A percentile compares a stretch with the other conserved stretches of the same genome.
phyloP scores from a whole-genome alignment of 2,797 vertebrate species.

The Balearica regulorum region DNA sequence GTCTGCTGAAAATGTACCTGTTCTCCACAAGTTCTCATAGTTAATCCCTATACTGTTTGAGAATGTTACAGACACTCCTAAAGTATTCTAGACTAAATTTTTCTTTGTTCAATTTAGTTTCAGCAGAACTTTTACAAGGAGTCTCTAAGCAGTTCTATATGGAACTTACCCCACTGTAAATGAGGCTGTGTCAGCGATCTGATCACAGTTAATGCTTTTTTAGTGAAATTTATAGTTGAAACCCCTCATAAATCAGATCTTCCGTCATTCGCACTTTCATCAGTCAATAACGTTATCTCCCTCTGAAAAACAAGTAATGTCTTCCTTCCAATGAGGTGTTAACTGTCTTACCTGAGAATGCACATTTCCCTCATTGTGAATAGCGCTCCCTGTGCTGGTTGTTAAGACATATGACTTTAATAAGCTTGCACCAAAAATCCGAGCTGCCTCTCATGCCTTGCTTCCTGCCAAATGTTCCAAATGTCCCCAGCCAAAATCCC shows the following conservation, averaged over 20 bases:
- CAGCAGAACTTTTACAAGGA: background rate
- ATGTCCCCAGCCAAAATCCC: background rate
- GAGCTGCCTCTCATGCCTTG: background rate
- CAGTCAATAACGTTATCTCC: background rate
- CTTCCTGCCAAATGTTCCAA: background rate
- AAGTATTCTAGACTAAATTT: background rate
- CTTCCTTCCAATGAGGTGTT: background rate
- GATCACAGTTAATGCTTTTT: background rate
- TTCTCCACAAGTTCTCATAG: background rate
- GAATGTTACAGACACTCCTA: background rate
- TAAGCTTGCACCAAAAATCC: background rate
- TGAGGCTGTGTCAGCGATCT: background rate
- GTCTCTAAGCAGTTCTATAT: background rate
- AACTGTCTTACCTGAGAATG: background rate
- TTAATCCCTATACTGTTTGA: background rate
- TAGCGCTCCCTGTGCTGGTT: background rate
- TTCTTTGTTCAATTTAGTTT: background rate
- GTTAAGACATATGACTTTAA: background rate
- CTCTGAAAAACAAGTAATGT: background rate
- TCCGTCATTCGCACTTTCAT: background rate
- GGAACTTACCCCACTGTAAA: background rate
- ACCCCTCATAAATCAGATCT: background rate
- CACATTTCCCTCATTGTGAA: background rate
- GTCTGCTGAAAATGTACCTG: background rate
- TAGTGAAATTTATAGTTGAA: background rate